phyloP scores from a whole-genome alignment of 2,888 invertebrate species.

The Ornithoptera alexandrae region DNA sequence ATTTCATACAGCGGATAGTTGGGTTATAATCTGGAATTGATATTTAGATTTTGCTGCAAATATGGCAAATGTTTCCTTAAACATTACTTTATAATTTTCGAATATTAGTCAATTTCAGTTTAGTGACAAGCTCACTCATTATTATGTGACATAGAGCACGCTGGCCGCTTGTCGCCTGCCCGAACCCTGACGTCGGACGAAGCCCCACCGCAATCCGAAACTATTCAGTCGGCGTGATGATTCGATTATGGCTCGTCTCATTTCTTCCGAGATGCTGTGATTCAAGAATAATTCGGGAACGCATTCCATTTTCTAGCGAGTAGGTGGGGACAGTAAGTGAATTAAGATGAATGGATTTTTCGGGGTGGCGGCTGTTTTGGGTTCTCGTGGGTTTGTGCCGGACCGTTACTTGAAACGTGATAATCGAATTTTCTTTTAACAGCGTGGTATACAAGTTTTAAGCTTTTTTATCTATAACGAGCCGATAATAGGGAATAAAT shows the following conservation, averaged over 20 bases:
- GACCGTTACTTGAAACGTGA: no score
- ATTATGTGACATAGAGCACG: no score
- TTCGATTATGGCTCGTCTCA: constrained; percentile 67
- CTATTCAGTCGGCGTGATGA: constrained; percentile 57
- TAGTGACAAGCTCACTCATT: constrained; percentile 7
- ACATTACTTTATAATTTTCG: not conserved
- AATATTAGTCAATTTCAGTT: constrained; percentile 18
- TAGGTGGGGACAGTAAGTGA: constrained; percentile 60
- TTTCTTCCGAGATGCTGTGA: constrained; percentile 58
- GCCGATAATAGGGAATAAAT: no score
- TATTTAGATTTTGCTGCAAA: no score
- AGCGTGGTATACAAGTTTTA: no score
- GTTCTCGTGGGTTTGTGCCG: constrained; percentile 5
- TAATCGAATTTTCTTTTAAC: no score
- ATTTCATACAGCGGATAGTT: no score
- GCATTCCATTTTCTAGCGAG: constrained; percentile 48
- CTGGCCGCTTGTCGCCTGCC: constrained; percentile 25
- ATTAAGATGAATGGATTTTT: constrained; percentile 61
- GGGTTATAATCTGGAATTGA: no score
- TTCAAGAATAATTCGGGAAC: constrained; percentile 62
- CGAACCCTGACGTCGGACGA: no score
- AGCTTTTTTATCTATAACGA: no score
- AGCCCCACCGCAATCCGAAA: constrained; percentile 49
- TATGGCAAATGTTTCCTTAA: no score
- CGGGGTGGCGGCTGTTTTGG: constrained; percentile 35